Percentiles rank a stretch among this genome's conserved stretches.
Conservation (phyloP, 2,113 vertebrate genomes). For the Paratilapia polleni region DNA sequence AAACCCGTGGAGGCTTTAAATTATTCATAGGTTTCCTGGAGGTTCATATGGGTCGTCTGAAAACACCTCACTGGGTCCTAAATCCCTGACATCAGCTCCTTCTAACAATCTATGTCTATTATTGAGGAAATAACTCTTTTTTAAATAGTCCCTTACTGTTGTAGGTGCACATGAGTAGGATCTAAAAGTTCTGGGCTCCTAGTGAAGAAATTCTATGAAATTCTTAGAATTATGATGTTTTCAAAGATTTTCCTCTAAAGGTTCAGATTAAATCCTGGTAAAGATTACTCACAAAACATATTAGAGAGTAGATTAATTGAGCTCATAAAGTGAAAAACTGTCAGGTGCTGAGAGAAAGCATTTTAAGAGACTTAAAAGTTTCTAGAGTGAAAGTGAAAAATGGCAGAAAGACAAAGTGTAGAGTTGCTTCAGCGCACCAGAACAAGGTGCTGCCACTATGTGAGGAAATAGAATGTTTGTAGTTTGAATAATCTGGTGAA, state of each 20-base stretch:
- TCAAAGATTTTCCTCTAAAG: neutral
- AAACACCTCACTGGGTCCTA: neutral
- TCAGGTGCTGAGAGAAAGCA: no score
- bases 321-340: no score
- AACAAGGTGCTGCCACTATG: no score
- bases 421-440: no score
- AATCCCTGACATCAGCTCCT: neutral
- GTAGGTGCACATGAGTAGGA: neutral
- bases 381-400: no score
- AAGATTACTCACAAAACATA: no score
- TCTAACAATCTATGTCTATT: neutral
- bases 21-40: conserved; percentile 6
- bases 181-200: neutral
- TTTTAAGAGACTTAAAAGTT: no score
- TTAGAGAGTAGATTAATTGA: no score
- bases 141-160: neutral
- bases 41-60: neutral
- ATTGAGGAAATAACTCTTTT: neutral
- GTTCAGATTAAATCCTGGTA: neutral
- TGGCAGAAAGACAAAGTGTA: no score
- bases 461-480: no score
- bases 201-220: neutral
- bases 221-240: no score
- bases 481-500: no score
- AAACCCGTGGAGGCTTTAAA: neutral